Conservation (phyloP, 1,140 invertebrate genomes). For the Aphidius ervi region DNA sequence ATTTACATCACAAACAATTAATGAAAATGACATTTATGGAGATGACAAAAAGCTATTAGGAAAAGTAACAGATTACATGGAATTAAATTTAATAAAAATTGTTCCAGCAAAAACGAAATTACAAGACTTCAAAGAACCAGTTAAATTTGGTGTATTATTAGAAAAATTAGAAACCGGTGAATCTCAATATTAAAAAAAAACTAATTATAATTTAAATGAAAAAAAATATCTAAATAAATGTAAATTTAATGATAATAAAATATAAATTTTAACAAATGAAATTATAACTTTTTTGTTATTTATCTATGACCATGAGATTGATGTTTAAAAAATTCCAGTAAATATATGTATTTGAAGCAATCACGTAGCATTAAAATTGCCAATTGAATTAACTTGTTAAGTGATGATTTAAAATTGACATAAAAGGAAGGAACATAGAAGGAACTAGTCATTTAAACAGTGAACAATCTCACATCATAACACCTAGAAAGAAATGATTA, state of each 20-base stretch:
- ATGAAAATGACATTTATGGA: conserved; percentile 30
- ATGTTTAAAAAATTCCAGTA: too few relatives aligned
- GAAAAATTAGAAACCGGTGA: neutral
- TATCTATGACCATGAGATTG: too few relatives aligned
- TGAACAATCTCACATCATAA: conserved; percentile 1
- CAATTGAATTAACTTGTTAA: conserved; percentile 16
- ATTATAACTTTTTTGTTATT: too few relatives aligned
- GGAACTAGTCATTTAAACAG: neutral
- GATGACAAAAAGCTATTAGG: conserved; percentile 29
- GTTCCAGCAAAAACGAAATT: conserved; percentile 13
- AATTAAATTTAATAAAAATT: conserved; percentile 27
- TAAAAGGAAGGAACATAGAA: neutral
- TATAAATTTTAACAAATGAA: too few relatives aligned
- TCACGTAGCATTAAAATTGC: neutral
- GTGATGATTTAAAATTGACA: neutral
- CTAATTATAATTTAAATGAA: too few relatives aligned
- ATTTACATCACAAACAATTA: conserved; percentile 30
- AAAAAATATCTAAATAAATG: too few relatives aligned
- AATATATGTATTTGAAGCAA: too few relatives aligned
- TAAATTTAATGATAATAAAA: too few relatives aligned
- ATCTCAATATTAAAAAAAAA: too few relatives aligned
- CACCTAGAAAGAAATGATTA: conserved; percentile 8
- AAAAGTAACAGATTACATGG: conserved; percentile 28
- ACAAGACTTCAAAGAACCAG: conserved; percentile 5
- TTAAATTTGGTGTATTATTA: conserved; percentile 6